A percentile compares a stretch with the other conserved stretches of the same genome.
phyloP scores from a whole-genome alignment of 2,113 vertebrate genomes.

The Chlorodrepanis virens region DNA sequence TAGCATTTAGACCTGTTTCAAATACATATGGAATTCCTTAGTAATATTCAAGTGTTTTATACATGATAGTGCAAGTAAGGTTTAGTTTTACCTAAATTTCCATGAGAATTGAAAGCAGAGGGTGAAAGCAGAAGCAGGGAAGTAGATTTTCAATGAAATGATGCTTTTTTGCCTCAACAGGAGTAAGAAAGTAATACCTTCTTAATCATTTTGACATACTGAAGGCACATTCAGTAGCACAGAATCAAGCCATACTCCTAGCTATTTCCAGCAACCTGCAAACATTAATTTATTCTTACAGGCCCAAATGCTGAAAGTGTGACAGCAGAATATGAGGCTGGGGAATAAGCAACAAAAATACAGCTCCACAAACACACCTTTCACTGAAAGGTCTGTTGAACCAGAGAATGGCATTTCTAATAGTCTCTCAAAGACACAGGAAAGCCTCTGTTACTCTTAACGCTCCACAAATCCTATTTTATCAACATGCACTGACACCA shows the following conservation, averaged over 20 bases:
- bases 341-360: not conserved
- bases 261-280: not conserved
- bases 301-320: not conserved
- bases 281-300: not conserved
- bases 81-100: not conserved
- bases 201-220: not conserved
- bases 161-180: not conserved
- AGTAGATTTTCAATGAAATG: not conserved
- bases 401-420: not conserved
- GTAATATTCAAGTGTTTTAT: not conserved
- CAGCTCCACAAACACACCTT: not conserved
- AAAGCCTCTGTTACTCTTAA: not conserved
- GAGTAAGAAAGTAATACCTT: not conserved
- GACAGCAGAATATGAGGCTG: not conserved
- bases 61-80: not conserved
- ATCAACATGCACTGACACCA: not conserved
- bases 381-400: not conserved
- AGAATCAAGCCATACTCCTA: not conserved
- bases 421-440: not conserved
- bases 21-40: not conserved
- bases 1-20: not conserved
- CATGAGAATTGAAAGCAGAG: rapidly evolving
- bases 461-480: not conserved
- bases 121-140: not conserved
- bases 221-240: not conserved